These are phyloP conservation scores for Aurelia aurita complex sp. Pacific DNA, from an alignment of 30 jellyfish, hydroid and myxozoan genomes.

Conservation along the genomic window DNA sequence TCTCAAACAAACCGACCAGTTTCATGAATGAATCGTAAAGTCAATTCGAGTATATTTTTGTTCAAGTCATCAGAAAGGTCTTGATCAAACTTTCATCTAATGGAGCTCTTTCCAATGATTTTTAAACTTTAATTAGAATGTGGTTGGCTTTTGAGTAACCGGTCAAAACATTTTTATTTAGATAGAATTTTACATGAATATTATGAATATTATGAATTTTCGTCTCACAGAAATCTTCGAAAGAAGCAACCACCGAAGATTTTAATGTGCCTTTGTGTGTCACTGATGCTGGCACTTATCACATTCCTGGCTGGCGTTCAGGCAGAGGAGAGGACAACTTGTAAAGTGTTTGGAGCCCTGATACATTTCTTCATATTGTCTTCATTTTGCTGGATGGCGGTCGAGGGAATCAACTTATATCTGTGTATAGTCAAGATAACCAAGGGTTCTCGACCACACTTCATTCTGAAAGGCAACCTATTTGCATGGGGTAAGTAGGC, in stretches of 20 bases:
- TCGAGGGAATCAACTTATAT: conserved; percentile 38
- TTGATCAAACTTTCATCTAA: too few species aligned
- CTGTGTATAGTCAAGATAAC: conserved; percentile 20
- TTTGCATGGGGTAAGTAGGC: conserved; percentile 55
- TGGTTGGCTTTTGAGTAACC: too few species aligned
- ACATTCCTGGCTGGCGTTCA: conserved; percentile 15
- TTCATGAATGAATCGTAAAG: too few species aligned
- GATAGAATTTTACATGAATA: too few species aligned
- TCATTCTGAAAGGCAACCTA: conserved; percentile 18
- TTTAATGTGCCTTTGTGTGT: conserved; percentile 18
- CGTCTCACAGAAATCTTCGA: conserved; percentile 21
- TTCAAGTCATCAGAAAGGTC: too few species aligned
- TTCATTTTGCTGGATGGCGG: conserved; percentile 49
- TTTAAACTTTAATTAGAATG: too few species aligned
- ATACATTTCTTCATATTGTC: conserved; percentile 35
- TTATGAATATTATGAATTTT: neutral
- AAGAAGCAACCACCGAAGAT: conserved; percentile 14
- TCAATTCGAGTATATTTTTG: too few species aligned
- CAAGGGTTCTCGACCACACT: neutral
- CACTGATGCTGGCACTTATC: conserved; percentile 9
- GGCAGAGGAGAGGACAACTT: neutral
- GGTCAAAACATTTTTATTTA: neutral
- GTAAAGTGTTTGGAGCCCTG: conserved; percentile 15
- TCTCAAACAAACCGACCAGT: too few species aligned
- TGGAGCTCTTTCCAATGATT: too few species aligned